Evolutionary conservation across 2,888 invertebrate species (phyloP).

Genomic region (Diaperis boleti): DNA sequence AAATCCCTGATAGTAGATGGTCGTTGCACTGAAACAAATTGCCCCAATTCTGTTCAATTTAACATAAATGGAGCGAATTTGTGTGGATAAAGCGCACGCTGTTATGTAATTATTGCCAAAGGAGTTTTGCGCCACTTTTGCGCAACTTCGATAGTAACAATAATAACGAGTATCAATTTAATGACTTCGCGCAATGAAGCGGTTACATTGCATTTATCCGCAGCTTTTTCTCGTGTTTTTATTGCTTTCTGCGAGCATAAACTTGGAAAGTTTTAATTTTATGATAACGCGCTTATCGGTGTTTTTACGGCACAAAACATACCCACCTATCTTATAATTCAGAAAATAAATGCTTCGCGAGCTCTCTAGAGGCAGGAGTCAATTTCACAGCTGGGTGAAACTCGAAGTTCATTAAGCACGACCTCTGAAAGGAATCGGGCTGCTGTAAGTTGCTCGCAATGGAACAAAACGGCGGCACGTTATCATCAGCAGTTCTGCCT

Average conservation of each 20-base stretch:
- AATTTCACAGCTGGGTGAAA: constrained; percentile 57
- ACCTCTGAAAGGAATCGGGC: constrained; percentile 46
- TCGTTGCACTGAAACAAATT: constrained; percentile 28
- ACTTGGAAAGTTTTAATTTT: constrained; percentile 26
- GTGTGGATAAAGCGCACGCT: constrained; percentile 31
- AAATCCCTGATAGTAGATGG: constrained; percentile 18
- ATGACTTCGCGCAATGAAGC: constrained; percentile 3
- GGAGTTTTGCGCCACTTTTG: neutral
- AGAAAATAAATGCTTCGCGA: constrained; percentile 43
- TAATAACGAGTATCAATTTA: constrained; percentile 12
- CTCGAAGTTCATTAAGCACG: constrained; percentile 58
- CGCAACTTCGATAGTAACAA: constrained; percentile 6
- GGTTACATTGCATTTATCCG: constrained; percentile 1
- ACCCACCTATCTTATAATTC: constrained; percentile 45
- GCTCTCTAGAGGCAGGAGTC: constrained; percentile 51
- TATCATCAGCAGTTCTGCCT: constrained; percentile 23
- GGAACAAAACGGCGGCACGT: constrained; percentile 16
- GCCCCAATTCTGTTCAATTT: constrained; percentile 32
- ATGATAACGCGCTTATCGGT: constrained; percentile 30
- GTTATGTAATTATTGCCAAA: constrained; percentile 16
- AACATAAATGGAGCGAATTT: constrained; percentile 34
- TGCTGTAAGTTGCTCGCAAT: constrained; percentile 25
- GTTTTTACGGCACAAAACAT: constrained; percentile 35
- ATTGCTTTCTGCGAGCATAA: constrained; percentile 4
- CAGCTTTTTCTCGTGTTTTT: constrained; percentile 5